A percentile compares a stretch with the other conserved stretches of the same genome.
Evolutionary conservation across 1,140 invertebrate species (phyloP).

Genomic region (Anastrepha ludens): DNA sequence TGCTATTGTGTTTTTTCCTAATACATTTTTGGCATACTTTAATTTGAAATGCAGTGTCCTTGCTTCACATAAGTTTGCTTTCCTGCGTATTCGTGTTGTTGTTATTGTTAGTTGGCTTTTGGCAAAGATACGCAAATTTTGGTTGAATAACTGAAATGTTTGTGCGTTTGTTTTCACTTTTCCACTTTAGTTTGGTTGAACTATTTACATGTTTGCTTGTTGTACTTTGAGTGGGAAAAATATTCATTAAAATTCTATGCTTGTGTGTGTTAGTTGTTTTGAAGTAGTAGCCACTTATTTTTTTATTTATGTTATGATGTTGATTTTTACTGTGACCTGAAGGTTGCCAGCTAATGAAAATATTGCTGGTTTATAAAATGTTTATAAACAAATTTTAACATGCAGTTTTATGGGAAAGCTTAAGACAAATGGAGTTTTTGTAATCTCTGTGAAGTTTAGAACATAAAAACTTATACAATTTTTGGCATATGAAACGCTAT

Average conservation of each 20-base stretch:
- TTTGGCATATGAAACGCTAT: no score
- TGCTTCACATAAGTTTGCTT: background rate
- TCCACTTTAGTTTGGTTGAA: background rate
- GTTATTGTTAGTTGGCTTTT: background rate
- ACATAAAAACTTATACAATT: no score
- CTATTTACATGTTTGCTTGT: background rate
- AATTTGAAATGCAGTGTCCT: slow-evolving; percentile 19
- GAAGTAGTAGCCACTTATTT: background rate
- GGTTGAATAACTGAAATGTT: background rate
- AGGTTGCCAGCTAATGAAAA: no score
- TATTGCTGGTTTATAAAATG: no score
- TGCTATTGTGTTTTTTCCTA: background rate
- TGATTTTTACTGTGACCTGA: no score
- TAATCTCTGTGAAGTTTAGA: no score
- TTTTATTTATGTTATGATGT: no score
- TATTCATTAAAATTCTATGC: background rate
- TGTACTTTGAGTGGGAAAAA: background rate
- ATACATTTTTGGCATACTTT: background rate
- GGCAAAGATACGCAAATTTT: background rate
- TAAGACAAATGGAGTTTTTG: no score
- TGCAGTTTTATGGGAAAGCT: no score
- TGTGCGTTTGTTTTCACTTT: background rate
- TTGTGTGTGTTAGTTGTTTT: background rate
- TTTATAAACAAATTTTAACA: no score
- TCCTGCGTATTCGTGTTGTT: background rate